Base-by-base conservation (phyloP, 2,888 invertebrate genomes). In the Drosophila greeni region DNA sequence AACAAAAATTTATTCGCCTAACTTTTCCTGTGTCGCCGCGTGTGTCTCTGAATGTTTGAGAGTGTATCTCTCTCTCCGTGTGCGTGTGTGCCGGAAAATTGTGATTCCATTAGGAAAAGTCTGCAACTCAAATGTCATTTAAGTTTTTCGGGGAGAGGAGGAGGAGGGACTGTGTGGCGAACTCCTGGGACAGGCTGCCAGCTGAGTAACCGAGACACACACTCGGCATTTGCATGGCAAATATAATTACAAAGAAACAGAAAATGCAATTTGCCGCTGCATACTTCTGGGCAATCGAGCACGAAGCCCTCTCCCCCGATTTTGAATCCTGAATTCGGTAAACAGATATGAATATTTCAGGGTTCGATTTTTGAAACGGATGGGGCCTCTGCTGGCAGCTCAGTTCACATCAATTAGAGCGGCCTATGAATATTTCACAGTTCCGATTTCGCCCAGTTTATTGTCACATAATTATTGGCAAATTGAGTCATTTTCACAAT, bases 21-120 rank as follows among this genome's bases (percentile, higher is more conserved):
- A 78, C 59, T 64, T 70, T 64, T 65, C 24, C 43, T 36, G 42
- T 42, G 47, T 43, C 39, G 37, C 40, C 29, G 52, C 60, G 55
- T 59, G 51, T 39, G 31, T 51, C 39, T 53, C 29, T 29, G 43
- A 51, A 37, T 60, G 42, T 16, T 26, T 16, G 33, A 24, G 16
- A 59, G 23, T 43, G 29, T 31, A 26, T 61, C 48, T 39, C 33
- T 65, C 54, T 43, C 14, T 45, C 29, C 24, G 39, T 56, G 52
- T 43, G 33, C 59, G 64, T 49, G 37, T 52, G 53, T 47, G 49
- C 42, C 55, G 51, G 59, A 66, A 74, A 76, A 73, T 80, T 82
- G 76, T 84, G 80, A 79, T 84, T 76, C 80, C 82, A 81, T 81
- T 81, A 84, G 80, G 76, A 73, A 68, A 82, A 76, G 81, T 81